Evolutionary conservation across 1,140 invertebrate genomes (phyloP), one percentile per base, ranked within the genome.

Genomic region (Batillaria attramentaria): DNA sequence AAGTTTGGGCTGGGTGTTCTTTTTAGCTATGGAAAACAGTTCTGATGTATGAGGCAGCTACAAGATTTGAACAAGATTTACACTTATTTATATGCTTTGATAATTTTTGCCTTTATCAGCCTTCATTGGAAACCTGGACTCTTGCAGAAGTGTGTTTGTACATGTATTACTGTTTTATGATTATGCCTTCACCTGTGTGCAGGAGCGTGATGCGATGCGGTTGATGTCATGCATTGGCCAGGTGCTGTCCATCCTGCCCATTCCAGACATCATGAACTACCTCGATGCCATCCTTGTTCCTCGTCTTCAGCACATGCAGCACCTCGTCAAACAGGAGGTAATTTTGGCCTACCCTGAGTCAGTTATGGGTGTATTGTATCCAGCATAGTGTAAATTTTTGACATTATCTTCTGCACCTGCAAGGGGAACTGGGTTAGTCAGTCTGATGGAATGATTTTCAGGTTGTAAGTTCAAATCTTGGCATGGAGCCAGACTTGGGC

Each of bases 221-320:
- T 86, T 96, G 4, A 96, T 96, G 95, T 95, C 93, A 72, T 94
- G 94, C 54, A 93, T 96, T 68, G 95, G 95, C 0, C 94, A 94
- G 84, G 92, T 96, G 0, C 89, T 96, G 72, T 95, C 95, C 76
- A 91, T 95, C 0, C 87, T 96, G 60, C 91, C 93, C 16, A 88
- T 93, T 1, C 92, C 93, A 8, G 92, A 92, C 69, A 94, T 95
- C 81, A 92, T 96, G 82, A 89, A 92, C 42, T 94, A 95, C 85
- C 89, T 97, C 20, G 94, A 95, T 79, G 91, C 92, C 0, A 93
- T 96, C 18, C 87, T 96, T 10, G 92, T 93, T 33, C 93, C 94
- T 1, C 94, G 94, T 77, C 92, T 96, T 28, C 89, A 93, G 68
- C 93, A 94, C 79, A 87, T 95, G 18, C 92, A 93, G 81, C 89